Percentiles rank a stretch among this genome's conserved stretches.
Conservation (phyloP, 1,140 invertebrate genomes). For the Drosophila mojavensis region DNA sequence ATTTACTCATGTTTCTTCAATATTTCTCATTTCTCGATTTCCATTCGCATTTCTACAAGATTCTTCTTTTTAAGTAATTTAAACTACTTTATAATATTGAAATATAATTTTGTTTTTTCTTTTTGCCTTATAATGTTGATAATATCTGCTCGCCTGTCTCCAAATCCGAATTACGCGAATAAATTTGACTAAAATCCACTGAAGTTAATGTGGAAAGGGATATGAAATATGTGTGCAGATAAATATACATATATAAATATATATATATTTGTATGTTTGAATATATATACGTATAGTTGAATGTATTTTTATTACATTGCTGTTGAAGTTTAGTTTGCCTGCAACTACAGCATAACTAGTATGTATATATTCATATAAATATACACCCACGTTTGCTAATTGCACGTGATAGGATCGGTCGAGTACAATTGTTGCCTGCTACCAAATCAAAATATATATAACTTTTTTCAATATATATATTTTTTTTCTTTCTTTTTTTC, state of each 20-base stretch:
- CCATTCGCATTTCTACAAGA: constrained; percentile 51
- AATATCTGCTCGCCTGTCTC: constrained; percentile 24
- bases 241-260: constrained; percentile 41
- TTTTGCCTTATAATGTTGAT: constrained; percentile 36
- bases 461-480: too few species aligned
- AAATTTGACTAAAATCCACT: constrained; percentile 82
- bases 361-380: constrained; percentile 24
- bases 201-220: constrained; percentile 70
- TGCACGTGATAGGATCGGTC: constrained; percentile 61
- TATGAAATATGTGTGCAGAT: constrained; percentile 60
- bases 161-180: constrained; percentile 35
- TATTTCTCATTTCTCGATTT: constrained; percentile 25
- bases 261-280: constrained; percentile 31
- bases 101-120: constrained; percentile 43
- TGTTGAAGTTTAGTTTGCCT: constrained; percentile 53
- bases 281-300: constrained; percentile 11
- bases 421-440: constrained; percentile 33
- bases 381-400: constrained; percentile 66
- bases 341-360: constrained; percentile 65
- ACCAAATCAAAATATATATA: constrained; percentile 45
- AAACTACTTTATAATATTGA: constrained; percentile 63
- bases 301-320: constrained; percentile 60
- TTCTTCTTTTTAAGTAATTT: constrained; percentile 50
- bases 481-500: constrained; percentile 1
- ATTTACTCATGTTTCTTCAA: constrained; percentile 12